phyloP scores from a whole-genome alignment of 2,113 vertebrate species.

The Cinclus mexicanus region DNA sequence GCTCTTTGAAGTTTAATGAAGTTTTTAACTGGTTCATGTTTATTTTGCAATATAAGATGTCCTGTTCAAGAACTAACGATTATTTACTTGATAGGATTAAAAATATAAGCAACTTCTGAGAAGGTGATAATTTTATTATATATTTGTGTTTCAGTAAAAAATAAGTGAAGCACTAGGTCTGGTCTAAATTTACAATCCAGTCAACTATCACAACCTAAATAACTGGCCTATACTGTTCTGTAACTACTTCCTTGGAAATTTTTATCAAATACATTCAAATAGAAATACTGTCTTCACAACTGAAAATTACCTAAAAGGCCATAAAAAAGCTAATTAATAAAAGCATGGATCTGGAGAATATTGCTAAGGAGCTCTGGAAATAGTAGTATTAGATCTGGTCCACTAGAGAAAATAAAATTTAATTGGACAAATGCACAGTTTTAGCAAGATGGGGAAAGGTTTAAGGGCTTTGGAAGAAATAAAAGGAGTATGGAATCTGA shows the following conservation, averaged over 20 bases:
- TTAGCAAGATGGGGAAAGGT: not conserved
- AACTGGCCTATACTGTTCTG: not conserved
- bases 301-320: not conserved
- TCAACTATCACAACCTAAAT: not conserved
- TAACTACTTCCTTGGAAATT: not conserved
- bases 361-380: not conserved
- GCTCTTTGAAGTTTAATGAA: not conserved
- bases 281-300: not conserved
- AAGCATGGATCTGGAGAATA: not conserved
- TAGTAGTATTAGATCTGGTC: not conserved
- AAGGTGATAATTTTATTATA: slow-evolving; percentile 13
- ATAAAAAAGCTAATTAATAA: not conserved
- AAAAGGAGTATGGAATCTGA: not conserved
- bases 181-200: not conserved
- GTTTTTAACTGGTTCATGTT: not conserved
- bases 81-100: not conserved
- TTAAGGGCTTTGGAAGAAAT: not conserved
- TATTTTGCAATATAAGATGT: not conserved
- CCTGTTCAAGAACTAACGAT: not conserved
- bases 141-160: not conserved
- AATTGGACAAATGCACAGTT: not conserved
- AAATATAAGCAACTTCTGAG: not conserved
- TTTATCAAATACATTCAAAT: not conserved
- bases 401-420: not conserved
- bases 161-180: not conserved